Conservation (phyloP, 2,888 invertebrate genomes). For the Catotricha subobsoleta region DNA sequence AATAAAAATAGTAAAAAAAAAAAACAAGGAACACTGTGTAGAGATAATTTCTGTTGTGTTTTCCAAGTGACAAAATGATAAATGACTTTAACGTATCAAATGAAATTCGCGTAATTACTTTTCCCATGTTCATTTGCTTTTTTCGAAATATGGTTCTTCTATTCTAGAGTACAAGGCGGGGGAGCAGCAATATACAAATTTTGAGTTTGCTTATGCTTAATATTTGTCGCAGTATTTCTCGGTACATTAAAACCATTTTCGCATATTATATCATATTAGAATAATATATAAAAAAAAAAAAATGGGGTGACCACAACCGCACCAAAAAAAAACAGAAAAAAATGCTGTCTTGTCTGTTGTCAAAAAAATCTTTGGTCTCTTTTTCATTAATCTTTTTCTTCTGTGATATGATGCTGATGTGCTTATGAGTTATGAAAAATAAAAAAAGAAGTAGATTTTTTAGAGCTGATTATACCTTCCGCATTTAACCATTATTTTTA, state of each 20-base stretch:
- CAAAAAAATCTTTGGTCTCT: not conserved
- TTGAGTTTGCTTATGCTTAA: too few relatives aligned
- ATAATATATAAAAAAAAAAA: not conserved
- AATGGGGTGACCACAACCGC: conserved; percentile 1
- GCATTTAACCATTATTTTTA: not conserved
- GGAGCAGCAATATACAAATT: too few relatives aligned
- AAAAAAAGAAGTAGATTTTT: not conserved
- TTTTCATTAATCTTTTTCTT: conserved; percentile 2
- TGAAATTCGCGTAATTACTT: conserved; percentile 3
- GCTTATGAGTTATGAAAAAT: not conserved
- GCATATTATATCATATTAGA: too few relatives aligned
- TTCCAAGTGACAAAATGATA: conserved; percentile 4
- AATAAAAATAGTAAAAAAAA: too few relatives aligned
- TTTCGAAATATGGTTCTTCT: too few relatives aligned
- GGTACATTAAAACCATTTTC: too few relatives aligned
- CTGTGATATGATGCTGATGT: not conserved
- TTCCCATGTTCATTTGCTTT: not conserved
- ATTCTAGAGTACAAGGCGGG: too few relatives aligned
- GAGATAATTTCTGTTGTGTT: too few relatives aligned
- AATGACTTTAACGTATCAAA: not conserved
- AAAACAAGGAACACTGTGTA: too few relatives aligned
- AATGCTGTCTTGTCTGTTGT: not conserved
- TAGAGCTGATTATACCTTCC: not conserved
- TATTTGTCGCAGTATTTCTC: too few relatives aligned
- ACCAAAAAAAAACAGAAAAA: not conserved